Percentiles rank a stretch among this genome's conserved stretches.
phyloP scores from a whole-genome alignment of 2,888 invertebrate species.

The Heteropelma amictum region DNA sequence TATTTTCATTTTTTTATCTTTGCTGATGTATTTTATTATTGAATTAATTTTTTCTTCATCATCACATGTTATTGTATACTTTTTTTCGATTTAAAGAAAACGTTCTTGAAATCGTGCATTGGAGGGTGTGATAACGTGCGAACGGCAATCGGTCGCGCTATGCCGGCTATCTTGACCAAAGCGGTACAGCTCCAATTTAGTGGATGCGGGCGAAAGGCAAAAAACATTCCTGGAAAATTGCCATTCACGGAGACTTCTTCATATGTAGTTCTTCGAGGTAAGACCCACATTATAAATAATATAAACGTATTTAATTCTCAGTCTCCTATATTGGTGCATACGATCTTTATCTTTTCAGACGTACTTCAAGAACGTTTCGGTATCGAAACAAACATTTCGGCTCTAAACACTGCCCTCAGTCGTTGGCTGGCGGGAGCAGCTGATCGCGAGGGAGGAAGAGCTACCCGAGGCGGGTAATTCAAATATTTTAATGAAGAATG shows the following conservation, averaged over 20 bases:
- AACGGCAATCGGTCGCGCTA: not conserved
- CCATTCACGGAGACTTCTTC: not conserved
- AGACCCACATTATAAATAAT: too few species aligned
- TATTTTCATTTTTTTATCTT: too few species aligned
- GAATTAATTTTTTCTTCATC: too few species aligned
- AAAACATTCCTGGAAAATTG: not conserved
- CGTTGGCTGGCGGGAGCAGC: conserved; percentile 10
- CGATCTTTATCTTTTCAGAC: not conserved
- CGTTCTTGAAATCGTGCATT: not conserved
- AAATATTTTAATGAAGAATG: too few species aligned
- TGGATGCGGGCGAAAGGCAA: conserved; percentile 6
- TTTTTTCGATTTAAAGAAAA: conserved; percentile 23
- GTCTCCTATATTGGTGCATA: not conserved
- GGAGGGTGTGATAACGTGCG: not conserved
- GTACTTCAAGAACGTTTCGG: not conserved
- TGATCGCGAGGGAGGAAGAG: conserved; percentile 3
- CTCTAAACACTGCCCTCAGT: not conserved
- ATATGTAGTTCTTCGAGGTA: not conserved
- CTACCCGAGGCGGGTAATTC: too few species aligned
- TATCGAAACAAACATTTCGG: not conserved
- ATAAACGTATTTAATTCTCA: too few species aligned
- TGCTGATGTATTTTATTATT: too few species aligned
- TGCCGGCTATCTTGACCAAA: not conserved
- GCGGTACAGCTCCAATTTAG: not conserved
- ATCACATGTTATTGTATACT: too few species aligned